phyloP scores from a whole-genome alignment of 1,140 invertebrate species.

The Apis cerana region DNA sequence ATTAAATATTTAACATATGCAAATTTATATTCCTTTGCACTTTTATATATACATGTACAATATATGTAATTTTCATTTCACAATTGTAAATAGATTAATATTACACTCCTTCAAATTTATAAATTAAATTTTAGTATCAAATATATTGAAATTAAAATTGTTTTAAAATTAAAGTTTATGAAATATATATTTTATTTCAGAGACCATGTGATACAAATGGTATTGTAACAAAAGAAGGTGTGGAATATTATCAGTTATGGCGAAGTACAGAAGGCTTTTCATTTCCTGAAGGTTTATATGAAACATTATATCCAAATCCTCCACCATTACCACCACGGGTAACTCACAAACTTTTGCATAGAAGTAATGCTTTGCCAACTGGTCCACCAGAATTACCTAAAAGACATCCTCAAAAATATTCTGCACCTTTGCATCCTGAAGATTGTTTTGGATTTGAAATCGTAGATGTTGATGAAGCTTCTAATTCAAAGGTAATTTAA shows the following conservation, averaged over 20 bases:
- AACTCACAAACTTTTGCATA: conserved; percentile 84
- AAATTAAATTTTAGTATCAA: background rate
- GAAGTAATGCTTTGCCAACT: conserved; percentile 82
- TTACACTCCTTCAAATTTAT: conserved; percentile 27
- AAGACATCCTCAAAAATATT: conserved; percentile 81
- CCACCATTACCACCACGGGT: conserved; percentile 81
- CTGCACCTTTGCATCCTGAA: conserved; percentile 81
- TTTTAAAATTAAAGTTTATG: background rate
- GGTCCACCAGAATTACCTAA: conserved; percentile 75
- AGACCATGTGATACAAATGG: conserved; percentile 66
- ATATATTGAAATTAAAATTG: background rate
- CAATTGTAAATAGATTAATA: conserved; percentile 13
- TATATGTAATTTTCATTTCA: background rate
- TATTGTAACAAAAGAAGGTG: conserved; percentile 68
- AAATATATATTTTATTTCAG: conserved; percentile 59
- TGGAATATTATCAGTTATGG: conserved; percentile 79
- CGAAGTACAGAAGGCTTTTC: conserved; percentile 77
- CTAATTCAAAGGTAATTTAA: conserved; percentile 73
- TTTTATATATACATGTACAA: background rate
- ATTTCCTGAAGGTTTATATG: conserved; percentile 70
- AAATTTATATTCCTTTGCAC: conserved; percentile 4
- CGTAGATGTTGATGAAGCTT: conserved; percentile 87
- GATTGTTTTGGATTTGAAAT: conserved; percentile 90
- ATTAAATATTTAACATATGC: background rate
- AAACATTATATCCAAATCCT: conserved; percentile 75